Evolutionary conservation across 2,113 vertebrate species (phyloP).

Genomic region (Cettia cetti): DNA sequence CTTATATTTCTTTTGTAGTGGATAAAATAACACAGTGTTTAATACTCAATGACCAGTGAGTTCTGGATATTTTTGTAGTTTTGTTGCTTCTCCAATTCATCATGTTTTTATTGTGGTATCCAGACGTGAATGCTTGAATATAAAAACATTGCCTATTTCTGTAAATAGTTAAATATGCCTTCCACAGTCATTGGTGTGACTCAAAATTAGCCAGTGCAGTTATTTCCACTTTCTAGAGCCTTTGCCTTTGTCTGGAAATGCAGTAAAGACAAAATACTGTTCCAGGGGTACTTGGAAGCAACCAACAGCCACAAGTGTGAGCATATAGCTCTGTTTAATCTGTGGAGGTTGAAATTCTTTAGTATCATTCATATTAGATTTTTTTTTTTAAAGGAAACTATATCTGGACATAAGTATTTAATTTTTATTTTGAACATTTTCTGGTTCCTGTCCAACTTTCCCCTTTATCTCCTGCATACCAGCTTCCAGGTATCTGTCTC

Average conservation of each 20-base stretch:
- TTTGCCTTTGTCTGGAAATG: not conserved
- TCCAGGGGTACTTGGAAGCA: not conserved
- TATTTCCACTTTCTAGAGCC: not conserved
- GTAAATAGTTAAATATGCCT: not conserved
- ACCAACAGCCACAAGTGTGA: not conserved
- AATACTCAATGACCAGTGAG: not conserved
- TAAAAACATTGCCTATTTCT: not conserved
- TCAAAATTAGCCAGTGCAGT: not conserved
- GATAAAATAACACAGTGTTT: not conserved
- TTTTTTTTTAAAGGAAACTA: not conserved
- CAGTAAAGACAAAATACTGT: not conserved
- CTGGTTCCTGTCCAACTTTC: constrained; percentile 49
- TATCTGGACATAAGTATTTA: not conserved
- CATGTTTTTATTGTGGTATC: not conserved
- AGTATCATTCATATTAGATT: not conserved
- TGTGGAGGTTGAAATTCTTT: not conserved
- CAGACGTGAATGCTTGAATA: not conserved
- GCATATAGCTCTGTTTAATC: not conserved
- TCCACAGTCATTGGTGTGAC: not conserved
- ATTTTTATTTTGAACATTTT: constrained; percentile 55
- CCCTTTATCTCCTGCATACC: constrained; percentile 76
- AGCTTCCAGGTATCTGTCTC: constrained; percentile 78
- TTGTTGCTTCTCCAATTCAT: not conserved
- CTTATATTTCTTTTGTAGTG: not conserved
- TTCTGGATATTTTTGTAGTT: not conserved